Percentiles rank a stretch among this genome's conserved stretches.
phyloP scores from a whole-genome alignment of 2,113 vertebrate species.

The Hipposideros armiger region DNA sequence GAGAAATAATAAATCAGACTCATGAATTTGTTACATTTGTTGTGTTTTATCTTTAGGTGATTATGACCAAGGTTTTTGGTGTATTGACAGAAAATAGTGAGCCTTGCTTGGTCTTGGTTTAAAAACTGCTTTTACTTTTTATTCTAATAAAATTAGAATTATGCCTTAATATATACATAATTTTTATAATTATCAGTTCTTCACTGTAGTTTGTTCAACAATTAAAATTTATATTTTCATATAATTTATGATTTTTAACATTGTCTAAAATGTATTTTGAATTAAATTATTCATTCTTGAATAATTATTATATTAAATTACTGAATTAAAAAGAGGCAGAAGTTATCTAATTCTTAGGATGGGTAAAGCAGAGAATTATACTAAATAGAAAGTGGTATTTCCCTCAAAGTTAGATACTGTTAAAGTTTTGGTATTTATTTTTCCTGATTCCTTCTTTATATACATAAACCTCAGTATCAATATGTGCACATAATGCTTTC shows the following conservation, averaged over 20 bases:
- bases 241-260: not conserved
- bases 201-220: not conserved
- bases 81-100: conserved; percentile 11
- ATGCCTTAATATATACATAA: not conserved
- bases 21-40: not conserved
- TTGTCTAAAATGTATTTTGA: conserved; percentile 30
- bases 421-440: not conserved
- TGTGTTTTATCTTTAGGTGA: not conserved
- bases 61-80: not conserved
- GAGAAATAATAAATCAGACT: not conserved
- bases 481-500: not conserved
- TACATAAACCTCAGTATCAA: not conserved
- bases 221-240: not conserved
- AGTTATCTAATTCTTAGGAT: conserved; percentile 4
- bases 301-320: not conserved
- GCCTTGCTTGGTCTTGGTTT: not conserved
- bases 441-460: not conserved
- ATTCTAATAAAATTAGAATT: conserved; percentile 43
- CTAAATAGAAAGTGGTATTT: not conserved
- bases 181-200: not conserved
- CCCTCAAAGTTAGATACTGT: not conserved
- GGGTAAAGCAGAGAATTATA: not conserved
- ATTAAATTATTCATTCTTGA: not conserved
- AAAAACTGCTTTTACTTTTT: not conserved
- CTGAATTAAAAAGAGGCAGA: not conserved